A percentile compares a stretch with the other conserved stretches of the same genome.
Conservation (phyloP, 2,888 invertebrate species). For the Arctia plantaginis region DNA sequence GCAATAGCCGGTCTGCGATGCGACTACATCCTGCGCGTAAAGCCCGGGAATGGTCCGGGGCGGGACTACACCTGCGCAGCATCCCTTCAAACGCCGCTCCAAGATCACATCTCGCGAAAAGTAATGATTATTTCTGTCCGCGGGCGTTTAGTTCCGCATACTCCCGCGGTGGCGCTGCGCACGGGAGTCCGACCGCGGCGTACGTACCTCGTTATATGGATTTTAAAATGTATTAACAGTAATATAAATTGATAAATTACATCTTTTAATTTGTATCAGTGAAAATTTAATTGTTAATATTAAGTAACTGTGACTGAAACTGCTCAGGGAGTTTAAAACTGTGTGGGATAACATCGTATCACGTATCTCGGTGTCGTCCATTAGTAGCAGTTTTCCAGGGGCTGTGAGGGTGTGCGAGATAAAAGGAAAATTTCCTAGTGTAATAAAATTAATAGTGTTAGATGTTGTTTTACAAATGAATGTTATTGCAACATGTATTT, state of each 20-base stretch:
- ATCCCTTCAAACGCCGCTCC: conserved; percentile 73
- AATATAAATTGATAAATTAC: conserved; percentile 72
- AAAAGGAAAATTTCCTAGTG: conserved; percentile 32
- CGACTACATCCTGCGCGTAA: conserved; percentile 80
- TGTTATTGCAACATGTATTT: conserved; percentile 45
- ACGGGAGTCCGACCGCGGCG: conserved; percentile 70
- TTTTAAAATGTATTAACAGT: conserved; percentile 78
- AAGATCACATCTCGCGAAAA: conserved; percentile 86
- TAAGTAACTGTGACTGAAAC: conserved; percentile 27
- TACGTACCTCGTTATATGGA: conserved; percentile 74
- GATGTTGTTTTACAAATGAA: conserved; percentile 38
- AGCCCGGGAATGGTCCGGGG: conserved; percentile 79
- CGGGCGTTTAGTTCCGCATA: conserved; percentile 79
- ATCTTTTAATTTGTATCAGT: conserved; percentile 53
- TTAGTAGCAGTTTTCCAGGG: conserved; percentile 44
- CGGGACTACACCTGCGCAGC: conserved; percentile 79
- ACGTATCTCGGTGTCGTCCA: conserved; percentile 40
- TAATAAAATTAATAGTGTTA: conserved; percentile 30
- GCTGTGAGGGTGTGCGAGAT: conserved; percentile 42
- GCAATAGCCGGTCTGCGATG: conserved; percentile 72
- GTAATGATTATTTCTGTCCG: conserved; percentile 87
- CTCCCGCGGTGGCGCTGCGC: conserved; percentile 79
- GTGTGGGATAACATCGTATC: conserved; percentile 33
- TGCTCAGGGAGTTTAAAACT: conserved; percentile 19
- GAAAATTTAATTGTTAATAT: conserved; percentile 36